A percentile compares a stretch with the other conserved stretches of the same genome.
Evolutionary conservation across 2,888 invertebrate species (phyloP).

Genomic region (Neoascia interrupta): DNA sequence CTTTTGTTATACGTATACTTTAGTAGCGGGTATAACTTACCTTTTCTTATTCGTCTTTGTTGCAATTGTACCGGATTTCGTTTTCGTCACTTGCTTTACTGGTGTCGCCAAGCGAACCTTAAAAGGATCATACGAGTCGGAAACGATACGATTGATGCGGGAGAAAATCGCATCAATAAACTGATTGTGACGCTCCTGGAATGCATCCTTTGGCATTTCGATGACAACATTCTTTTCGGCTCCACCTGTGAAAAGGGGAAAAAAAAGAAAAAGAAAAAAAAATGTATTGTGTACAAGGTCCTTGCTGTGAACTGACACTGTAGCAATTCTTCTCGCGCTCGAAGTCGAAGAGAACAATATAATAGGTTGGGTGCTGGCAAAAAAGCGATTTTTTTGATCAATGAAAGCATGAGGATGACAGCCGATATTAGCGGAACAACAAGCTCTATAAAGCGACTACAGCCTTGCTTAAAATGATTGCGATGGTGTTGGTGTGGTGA

Average conservation of each 20-base stretch:
- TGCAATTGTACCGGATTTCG: constrained; percentile 46
- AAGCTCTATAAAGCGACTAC: constrained; percentile 54
- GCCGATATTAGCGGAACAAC: constrained; percentile 34
- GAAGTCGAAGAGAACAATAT: neutral
- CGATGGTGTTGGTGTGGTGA: constrained; percentile 28
- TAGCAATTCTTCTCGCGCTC: too few relatives aligned
- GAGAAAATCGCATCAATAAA: constrained; percentile 91
- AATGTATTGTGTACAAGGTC: neutral
- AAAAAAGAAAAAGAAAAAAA: constrained; percentile 24
- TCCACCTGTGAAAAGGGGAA: constrained; percentile 43
- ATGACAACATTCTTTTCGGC: constrained; percentile 77
- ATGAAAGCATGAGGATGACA: neutral
- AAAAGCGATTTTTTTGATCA: neutral
- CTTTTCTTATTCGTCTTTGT: constrained; percentile 56
- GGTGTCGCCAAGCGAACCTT: constrained; percentile 82
- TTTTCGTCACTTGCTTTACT: constrained; percentile 56
- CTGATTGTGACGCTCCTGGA: constrained; percentile 90
- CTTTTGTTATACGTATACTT: too few relatives aligned
- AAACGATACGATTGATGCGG: constrained; percentile 89
- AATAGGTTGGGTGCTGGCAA: neutral
- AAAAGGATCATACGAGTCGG: constrained; percentile 91
- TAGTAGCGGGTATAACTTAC: too few relatives aligned
- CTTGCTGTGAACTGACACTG: neutral
- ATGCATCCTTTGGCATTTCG: constrained; percentile 79
- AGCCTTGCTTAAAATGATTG: constrained; percentile 14